Percentiles rank a stretch among this genome's conserved stretches.
These are phyloP conservation scores for Tinea pellionella DNA, from an alignment of 2,888 invertebrate genomes.

Conservation along the genomic window DNA sequence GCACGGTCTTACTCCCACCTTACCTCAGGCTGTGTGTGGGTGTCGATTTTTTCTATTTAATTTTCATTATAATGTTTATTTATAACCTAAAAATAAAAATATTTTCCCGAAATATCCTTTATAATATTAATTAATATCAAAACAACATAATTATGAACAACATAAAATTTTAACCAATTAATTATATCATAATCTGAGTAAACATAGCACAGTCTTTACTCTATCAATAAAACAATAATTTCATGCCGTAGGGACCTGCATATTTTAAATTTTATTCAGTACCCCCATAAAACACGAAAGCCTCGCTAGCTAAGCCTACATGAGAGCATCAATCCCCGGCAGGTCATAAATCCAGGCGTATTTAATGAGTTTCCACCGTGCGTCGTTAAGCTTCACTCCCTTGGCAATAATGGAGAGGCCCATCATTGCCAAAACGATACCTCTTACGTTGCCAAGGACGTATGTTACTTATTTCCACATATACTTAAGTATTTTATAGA, in stretches of 20 bases:
- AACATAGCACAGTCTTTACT: neutral
- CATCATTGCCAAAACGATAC: slow-evolving; percentile 13
- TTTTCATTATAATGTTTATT: too few relatives aligned
- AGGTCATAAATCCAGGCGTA: slow-evolving; percentile 51
- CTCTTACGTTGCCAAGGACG: slow-evolving; percentile 7
- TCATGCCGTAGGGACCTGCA: slow-evolving; percentile 2
- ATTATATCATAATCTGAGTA: too few relatives aligned
- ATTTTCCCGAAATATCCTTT: too few relatives aligned
- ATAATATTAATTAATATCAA: too few relatives aligned
- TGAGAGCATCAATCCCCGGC: slow-evolving; percentile 30
- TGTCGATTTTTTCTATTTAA: too few relatives aligned
- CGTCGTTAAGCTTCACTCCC: slow-evolving; percentile 48
- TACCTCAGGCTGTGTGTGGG: too few relatives aligned
- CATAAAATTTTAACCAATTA: too few relatives aligned
- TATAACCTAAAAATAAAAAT: too few relatives aligned
- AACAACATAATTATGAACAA: too few relatives aligned
- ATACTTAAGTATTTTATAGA: neutral
- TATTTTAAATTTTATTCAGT: slow-evolving; percentile 3
- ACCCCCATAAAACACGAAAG: slow-evolving; percentile 7
- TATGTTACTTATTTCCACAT: neutral
- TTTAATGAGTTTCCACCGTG: slow-evolving; percentile 59
- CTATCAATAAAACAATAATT: neutral
- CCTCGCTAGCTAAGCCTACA: slow-evolving; percentile 4
- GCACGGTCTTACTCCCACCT: too few relatives aligned
- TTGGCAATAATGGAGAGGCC: slow-evolving; percentile 39